A percentile compares a stretch with the other conserved stretches of the same genome.
These are phyloP conservation scores for Lottia gigantea DNA, from an alignment of 2,888 invertebrate genomes.

Conservation along the genomic window DNA sequence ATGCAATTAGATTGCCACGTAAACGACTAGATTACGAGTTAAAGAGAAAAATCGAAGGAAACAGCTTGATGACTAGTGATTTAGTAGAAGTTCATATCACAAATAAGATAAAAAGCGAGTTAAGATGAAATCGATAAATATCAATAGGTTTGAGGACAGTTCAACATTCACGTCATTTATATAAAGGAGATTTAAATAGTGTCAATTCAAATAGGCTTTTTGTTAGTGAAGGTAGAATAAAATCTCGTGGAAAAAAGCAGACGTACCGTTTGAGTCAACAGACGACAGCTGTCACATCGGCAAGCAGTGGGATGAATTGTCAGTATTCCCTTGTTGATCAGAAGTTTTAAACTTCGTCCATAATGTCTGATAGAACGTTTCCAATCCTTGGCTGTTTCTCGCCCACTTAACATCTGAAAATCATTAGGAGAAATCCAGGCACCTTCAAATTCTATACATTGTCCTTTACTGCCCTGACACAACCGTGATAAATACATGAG, in stretches of 20 bases:
- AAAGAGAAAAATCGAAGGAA: too few species aligned
- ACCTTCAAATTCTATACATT: conserved; percentile 68
- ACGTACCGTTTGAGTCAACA: conserved; percentile 37
- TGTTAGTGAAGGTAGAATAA: not conserved
- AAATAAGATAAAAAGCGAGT: too few species aligned
- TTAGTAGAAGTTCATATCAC: too few species aligned
- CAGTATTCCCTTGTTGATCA: conserved; percentile 69
- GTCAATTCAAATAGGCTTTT: too few species aligned
- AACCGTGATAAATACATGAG: conserved; percentile 65
- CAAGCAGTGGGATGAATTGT: conserved; percentile 68
- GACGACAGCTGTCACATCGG: conserved; percentile 62
- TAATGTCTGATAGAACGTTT: conserved; percentile 70
- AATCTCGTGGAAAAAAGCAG: conserved; percentile 1
- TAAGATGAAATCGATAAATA: too few species aligned
- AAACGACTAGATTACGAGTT: too few species aligned
- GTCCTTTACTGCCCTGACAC: conserved; percentile 70
- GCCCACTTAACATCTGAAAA: conserved; percentile 70
- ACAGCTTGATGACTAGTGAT: too few species aligned
- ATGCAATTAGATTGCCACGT: too few species aligned
- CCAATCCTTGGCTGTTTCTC: conserved; percentile 71
- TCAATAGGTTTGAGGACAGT: too few species aligned
- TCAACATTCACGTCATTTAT: too few species aligned
- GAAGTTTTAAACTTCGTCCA: conserved; percentile 69
- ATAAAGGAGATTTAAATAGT: too few species aligned
- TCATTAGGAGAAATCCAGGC: conserved; percentile 71